Evolutionary conservation across 2,797 vertebrate species (phyloP), one percentile per base, ranked within the genome.

Genomic region (Psittacula derbiana): DNA sequence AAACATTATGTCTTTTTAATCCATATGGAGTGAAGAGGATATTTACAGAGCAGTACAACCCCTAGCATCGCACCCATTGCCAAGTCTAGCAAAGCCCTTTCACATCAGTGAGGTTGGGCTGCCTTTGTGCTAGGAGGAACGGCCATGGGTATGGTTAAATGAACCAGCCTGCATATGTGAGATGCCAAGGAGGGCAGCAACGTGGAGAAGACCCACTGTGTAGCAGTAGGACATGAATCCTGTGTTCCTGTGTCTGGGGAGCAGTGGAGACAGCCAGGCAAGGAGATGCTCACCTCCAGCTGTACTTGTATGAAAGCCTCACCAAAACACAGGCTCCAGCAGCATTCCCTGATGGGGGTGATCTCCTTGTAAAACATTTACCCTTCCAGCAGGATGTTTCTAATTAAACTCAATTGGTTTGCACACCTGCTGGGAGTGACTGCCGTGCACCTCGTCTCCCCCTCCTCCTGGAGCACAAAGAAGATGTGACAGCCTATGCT

Each of bases 331-430:
- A 62, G n/a, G 76, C 52, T 76, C 24, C 38, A 64, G 75, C 74
- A 87, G 86, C 60, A 85, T 71, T 72, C 58, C 79, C 70, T 53
- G 64, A 64, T n/a, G 23, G 44, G 30, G 73, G 84, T 47, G 74
- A 82, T 52, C 46, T 33, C 47, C 81, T 83, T 72, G 61, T 74
- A 87, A 94, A 96, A 94, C 89, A 83, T 91, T 58, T 83, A 92
- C 87, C 79, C 94, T 94, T 95, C 78, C 87, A 93, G 93, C 89
- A 90, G 91, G 89, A 94, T 91, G 92, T 90, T 95, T 94, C 95
- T 80, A 92, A 95, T 94, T 93, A 93, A 86, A 86, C 90, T 84
- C 73, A 86, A 73, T 66, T 88, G 92, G 89, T 72, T 90, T 88
- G 87, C 62, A 79, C 66, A 91, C 91, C 93, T 91, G 92, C 93